Evolutionary conservation across 2,113 vertebrate species (phyloP), one percentile per base, ranked within the genome.

Genomic region (Synodontis membranacea): DNA sequence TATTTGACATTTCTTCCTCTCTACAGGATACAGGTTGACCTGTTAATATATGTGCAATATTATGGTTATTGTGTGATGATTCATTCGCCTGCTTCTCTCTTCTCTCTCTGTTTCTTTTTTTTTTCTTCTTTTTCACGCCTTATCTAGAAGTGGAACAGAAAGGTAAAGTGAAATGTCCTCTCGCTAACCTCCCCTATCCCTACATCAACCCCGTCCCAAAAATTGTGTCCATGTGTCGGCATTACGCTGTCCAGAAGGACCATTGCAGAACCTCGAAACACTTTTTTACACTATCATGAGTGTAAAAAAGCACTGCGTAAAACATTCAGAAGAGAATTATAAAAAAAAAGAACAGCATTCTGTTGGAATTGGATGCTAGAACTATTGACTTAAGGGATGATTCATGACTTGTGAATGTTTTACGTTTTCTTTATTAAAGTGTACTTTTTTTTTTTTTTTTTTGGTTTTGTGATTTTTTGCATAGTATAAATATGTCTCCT

Each of bases 111-210:
- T 96, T 94, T 96, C 93, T 96, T 93, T 96, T 94, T 97, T 93
- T 96, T 93, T 96, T 95, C 96, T 94, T 97, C 95, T 92, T 88
- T 95, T 91, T 95, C 97, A 94, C 93, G 95, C 94, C 92, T 95
- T 94, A 94, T 93, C 96, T 98, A 99, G 98, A 99, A 98, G 98
- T 99, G 97, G 98, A 99, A 96, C 97, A 99, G 97, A 99, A 99
- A 99, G 97, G 98, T 99, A 99, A 99, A 86, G 86, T 96, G 96
- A 96, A 97, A 96, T 97, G 94, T 96, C 94, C 96, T 96, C 93
- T 95, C 92, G 92, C 95, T 92, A 91, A 88, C 91, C 10, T 50
- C n/a, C 31, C 50, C 15, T 15, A 52, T 50, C 6, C 8, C 46
- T 10, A 46, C 8, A 4, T 10, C 46, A 44, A 44, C 25, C 5